Evolutionary conservation across 2,888 invertebrate genomes (phyloP).

Genomic region (Volucella inanis): DNA sequence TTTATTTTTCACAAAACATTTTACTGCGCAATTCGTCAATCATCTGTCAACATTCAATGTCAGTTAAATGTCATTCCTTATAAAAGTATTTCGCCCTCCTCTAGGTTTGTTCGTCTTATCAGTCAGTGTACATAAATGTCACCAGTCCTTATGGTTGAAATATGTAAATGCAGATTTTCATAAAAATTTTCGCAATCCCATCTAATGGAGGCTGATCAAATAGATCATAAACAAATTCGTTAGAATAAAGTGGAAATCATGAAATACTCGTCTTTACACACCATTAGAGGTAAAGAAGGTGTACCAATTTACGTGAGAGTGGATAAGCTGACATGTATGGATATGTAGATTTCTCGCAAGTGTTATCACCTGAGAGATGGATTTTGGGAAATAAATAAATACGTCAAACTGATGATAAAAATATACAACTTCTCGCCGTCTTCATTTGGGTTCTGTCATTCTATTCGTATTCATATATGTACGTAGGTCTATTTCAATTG

Average conservation of each 20-base stretch:
- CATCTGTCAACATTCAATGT: conserved; percentile 59
- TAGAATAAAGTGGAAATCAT: conserved; percentile 12
- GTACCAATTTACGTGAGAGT: conserved; percentile 23
- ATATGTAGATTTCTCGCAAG: conserved; percentile 44
- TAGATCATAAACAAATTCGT: conserved; percentile 45
- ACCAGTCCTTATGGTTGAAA: background rate
- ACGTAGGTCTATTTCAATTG: conserved; percentile 39
- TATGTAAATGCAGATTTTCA: conserved; percentile 12
- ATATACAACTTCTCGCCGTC: conserved; percentile 72
- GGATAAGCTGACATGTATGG: conserved; percentile 50
- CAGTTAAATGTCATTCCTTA: conserved; percentile 42
- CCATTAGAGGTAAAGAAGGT: conserved; percentile 18
- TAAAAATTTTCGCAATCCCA: conserved; percentile 50
- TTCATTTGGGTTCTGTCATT: conserved; percentile 22
- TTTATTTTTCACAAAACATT: conserved; percentile 13
- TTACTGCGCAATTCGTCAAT: conserved; percentile 58
- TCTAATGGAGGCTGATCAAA: conserved; percentile 44
- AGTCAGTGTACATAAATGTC: conserved; percentile 21
- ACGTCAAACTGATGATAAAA: conserved; percentile 71
- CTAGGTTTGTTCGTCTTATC: background rate
- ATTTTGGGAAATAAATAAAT: conserved; percentile 73
- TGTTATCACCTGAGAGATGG: conserved; percentile 69
- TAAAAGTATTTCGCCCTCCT: background rate
- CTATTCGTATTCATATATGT: background rate
- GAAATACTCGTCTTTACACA: conserved; percentile 21